Evolutionary conservation across 2,113 vertebrate species (phyloP), one percentile per base, ranked within the genome.

Genomic region (Herpailurus yagouaroundi): DNA sequence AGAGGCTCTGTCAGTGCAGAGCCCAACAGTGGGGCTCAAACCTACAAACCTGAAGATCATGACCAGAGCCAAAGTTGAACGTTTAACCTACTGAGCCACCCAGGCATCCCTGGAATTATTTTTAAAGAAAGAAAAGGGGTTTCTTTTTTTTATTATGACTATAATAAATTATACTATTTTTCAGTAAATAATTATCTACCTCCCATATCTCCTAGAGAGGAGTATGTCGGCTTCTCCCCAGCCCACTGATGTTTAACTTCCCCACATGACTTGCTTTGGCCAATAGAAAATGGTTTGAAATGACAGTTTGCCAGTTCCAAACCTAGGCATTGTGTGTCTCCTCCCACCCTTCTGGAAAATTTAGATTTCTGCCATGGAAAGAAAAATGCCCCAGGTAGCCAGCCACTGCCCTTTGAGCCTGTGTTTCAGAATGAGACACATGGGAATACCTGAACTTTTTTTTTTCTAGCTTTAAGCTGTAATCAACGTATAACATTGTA

Each of bases 271-370:
- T 82, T 85, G 1, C 25, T 94, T 74, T 79, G 31, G 7, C 76
- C 36, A 95, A 91, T 13, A 92, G 15, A 85, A 90, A 77, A 76
- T 89, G n/a, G 25, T 48, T 92, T 18, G 10, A 94, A 86, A 14
- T 84, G 4, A 95, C 63, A 91, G 36, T 21, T 63, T 81, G 11
- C 33, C 52, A 83, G 7, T 55, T 79, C 41, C 45, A 83, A 91
- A 95, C 45, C 19, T 79, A 69, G 16, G 16, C 4, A 64, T 38
- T 57, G 10, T 83, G 63, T 29, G 5, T 90, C 66, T 79, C 19
- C 57, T 63, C 10, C 31, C 6, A n/a, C 3, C 10, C 2, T 33
- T 83, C 9, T n/a, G 27, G 15, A 52, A 77, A 38, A 60, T 74
- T 73, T 79, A 87, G 1, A 38, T 87, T 87, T 93, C 55, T 93